These are phyloP conservation scores for Epinotia demarniana DNA, from an alignment of 2,888 invertebrate species.

Conservation along the genomic window DNA sequence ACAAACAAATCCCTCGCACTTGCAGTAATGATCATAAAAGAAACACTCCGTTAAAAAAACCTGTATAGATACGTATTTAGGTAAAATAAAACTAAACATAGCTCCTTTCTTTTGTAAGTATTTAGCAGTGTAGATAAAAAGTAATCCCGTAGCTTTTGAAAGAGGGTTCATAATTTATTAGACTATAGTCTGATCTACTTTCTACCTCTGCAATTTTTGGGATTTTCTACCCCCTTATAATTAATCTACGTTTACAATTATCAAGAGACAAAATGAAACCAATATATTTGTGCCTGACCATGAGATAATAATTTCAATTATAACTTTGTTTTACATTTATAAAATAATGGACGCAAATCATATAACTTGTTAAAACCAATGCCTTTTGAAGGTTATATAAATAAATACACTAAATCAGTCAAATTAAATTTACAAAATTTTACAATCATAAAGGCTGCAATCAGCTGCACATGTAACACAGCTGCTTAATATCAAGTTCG, in stretches of 20 bases:
- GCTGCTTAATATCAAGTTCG: background rate
- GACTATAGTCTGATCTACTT: background rate
- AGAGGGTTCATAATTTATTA: background rate
- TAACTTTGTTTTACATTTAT: constrained; percentile 13
- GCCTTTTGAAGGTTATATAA: constrained; percentile 39
- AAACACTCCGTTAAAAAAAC: background rate
- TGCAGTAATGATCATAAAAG: background rate
- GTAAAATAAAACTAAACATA: background rate
- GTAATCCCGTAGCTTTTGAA: constrained; percentile 1
- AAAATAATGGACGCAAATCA: constrained; percentile 37
- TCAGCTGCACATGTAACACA: background rate
- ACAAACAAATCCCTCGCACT: background rate
- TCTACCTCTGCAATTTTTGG: background rate
- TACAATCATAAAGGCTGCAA: constrained; percentile 2
- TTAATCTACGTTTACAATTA: background rate
- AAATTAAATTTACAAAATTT: constrained; percentile 12
- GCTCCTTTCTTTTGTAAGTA: too few species aligned
- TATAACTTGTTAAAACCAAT: constrained; percentile 14
- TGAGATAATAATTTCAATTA: constrained; percentile 19
- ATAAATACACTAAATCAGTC: constrained; percentile 31
- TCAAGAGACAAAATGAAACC: background rate
- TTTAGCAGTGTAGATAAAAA: too few species aligned
- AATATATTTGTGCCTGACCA: constrained; percentile 23
- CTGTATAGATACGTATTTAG: background rate
- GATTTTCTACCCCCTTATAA: background rate